Evolutionary conservation across 2,888 invertebrate genomes (phyloP).

Genomic region (Harpalus rubripes): DNA sequence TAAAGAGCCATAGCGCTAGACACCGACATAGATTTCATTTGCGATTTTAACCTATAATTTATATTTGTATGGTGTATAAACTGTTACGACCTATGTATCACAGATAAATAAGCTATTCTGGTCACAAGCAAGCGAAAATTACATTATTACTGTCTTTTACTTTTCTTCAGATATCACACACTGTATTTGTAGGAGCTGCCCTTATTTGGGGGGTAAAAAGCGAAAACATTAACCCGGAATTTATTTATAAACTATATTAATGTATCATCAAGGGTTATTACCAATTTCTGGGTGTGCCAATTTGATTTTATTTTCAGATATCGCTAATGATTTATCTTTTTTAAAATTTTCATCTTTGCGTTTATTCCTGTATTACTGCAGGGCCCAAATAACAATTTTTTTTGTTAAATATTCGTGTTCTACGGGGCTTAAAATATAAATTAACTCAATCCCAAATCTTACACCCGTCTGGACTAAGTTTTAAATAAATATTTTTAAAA

Average conservation of each 20-base stretch:
- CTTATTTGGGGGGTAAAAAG: not conserved
- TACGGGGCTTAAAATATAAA: too few species aligned
- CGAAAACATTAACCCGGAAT: not conserved
- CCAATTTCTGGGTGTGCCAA: too few species aligned
- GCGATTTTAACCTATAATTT: conserved; percentile 65
- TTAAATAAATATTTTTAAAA: too few species aligned
- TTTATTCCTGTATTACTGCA: too few species aligned
- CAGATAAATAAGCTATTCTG: conserved; percentile 66
- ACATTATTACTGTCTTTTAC: conserved; percentile 4
- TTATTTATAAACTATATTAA: not conserved
- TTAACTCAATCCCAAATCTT: too few species aligned
- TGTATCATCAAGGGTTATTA: too few species aligned
- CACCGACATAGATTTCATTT: conserved; percentile 59
- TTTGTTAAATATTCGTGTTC: too few species aligned
- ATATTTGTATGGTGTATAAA: conserved; percentile 66
- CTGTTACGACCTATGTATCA: conserved; percentile 66
- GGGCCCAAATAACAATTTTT: too few species aligned
- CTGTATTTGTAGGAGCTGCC: conserved; percentile 9
- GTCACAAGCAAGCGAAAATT: conserved; percentile 36
- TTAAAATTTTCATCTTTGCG: too few species aligned
- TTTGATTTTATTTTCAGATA: too few species aligned
- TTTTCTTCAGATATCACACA: not conserved
- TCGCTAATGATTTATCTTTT: too few species aligned
- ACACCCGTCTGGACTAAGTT: too few species aligned
- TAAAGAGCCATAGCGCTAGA: conserved; percentile 54